Base-by-base conservation (phyloP, 2,797 vertebrate species). In the Ctenopoma multispine region DNA sequence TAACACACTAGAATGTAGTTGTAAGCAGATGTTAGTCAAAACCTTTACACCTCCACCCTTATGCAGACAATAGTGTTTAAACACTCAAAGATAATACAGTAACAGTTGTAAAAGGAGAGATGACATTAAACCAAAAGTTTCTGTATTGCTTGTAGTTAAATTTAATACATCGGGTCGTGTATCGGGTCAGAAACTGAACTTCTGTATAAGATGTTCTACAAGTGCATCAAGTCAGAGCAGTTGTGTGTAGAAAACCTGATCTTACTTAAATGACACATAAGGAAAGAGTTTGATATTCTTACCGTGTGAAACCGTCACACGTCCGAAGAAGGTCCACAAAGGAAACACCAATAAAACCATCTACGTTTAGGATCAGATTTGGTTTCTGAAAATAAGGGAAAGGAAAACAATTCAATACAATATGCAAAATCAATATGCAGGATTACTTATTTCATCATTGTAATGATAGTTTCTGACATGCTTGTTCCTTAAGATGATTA, bases 291-390 rank as follows among this genome's bases (percentile, higher is more conserved):
- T 53, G 1, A 21, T 69, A 29, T 54, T 75, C 93, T 93, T 83
- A 98, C 98, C 98, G 90, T 56, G 98, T 99, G 77, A 99, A 99
- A 56, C 97, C 97, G 11, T 97, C 98, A 43, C 97, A 99, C 2
- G 94, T 96, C 87, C 98, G 95, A 20, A 99, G 96, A 50, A 97
- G 91, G 5, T 99, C 98, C 51, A 99, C 98, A 69, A 99, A 99
- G 11, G 97, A 95, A 53, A 96, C 98, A 1, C 98, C 98, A 41
- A 99, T 99, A 36, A 99, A 90, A 38, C 98, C 98, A 0, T 99
- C 98, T 17, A 99, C 98, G 8, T 99, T 99, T 77, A 99, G 95
- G 90, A 99, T 99, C 46, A 99, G 95, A 77, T 99, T 99, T 58
- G 98, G 98, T 93, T 99, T 99, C 97, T 99, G 89, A 54, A 47